Base-by-base conservation (phyloP, 1,140 invertebrate genomes). In the Brachionus rubens region DNA sequence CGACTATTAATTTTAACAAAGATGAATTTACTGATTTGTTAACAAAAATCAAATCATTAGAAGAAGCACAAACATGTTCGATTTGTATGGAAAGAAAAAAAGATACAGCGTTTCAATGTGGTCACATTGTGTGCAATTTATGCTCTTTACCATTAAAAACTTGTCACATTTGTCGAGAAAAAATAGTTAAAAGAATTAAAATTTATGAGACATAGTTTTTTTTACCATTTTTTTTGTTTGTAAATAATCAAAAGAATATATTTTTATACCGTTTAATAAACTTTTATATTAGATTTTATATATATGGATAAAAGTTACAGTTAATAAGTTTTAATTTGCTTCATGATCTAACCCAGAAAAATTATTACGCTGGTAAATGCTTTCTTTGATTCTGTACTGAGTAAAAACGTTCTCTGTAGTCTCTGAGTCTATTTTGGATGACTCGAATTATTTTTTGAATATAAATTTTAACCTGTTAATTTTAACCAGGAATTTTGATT, bases 111-210 rank as follows among this genome's bases (percentile, higher is more conserved):
- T 95, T 95, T 81, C 84, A 93, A 0, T 95, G 93, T 83, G 93
- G 93, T 7, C 93, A 95, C 80, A 89, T 90, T 21, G 90, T 92
- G 3, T 95, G 93, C 85, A 88, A 90, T 33, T 88, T 89, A 59
- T 95, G 93, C 81, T 89, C 91, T 0, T 88, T 90, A 75, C 90
- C 92, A 1, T 84, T 95, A 1, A 89, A 89, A 80, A 91, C 88
- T 4, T 95, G 93, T 86, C 93, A 94, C 84, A 95, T 95, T 91
- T 95, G 92, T 86, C 87, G 93, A 33, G 91, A 92, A 84, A 89
- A 90, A 5, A 94, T 95, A 80, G 89, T 90, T n/a, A 91, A 91
- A 82, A 93, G 92, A 82, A 94, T 94, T 78, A 92, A 91, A 83
- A 86, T 94, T 28, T 87, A 85, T 24, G 68, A 72, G 16, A 65